A percentile compares a stretch with the other conserved stretches of the same genome.
Conservation (phyloP, 2,888 invertebrate species). For the Philopedon plagiatum region DNA sequence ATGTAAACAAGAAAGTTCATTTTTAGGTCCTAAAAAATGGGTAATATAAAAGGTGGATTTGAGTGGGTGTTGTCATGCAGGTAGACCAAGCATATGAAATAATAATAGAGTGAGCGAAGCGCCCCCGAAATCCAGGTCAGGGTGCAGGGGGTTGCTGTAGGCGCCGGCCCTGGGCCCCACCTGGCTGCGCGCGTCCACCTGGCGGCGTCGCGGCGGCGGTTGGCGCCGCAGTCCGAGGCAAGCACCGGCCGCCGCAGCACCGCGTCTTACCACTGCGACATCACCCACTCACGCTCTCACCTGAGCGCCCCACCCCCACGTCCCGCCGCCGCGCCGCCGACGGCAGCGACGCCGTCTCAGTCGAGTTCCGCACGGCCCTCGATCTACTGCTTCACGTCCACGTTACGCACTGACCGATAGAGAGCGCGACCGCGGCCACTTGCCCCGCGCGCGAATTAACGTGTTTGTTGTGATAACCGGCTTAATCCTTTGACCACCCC, state of each 20-base stretch:
- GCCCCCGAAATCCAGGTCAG: conserved; percentile 45
- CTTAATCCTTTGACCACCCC: conserved; percentile 54
- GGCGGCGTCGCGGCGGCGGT: conserved; percentile 65
- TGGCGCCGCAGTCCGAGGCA: conserved; percentile 64
- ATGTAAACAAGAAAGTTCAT: no score
- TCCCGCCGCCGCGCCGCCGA: conserved; percentile 69
- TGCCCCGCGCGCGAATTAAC: conserved; percentile 43
- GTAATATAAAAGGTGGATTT: conserved; percentile 4
- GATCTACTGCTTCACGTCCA: conserved; percentile 32
- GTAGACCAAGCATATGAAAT: conserved; percentile 31
- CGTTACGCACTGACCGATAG: conserved; percentile 33
- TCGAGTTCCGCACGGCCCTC: conserved; percentile 49
- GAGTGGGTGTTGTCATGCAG: conserved; percentile 19
- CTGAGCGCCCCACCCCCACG: conserved; percentile 74
- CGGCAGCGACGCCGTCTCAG: conserved; percentile 64
- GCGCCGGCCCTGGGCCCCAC: conserved; percentile 51
- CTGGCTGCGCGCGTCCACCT: conserved; percentile 63
- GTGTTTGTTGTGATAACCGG: conserved; percentile 35
- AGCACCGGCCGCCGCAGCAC: conserved; percentile 52
- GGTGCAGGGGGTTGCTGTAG: conserved; percentile 38
- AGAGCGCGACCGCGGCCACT: conserved; percentile 32
- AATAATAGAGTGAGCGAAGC: conserved; percentile 32
- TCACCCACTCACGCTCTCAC: conserved; percentile 71
- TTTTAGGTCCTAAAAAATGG: conserved; percentile 5
- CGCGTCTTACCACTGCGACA: conserved; percentile 68